Percentiles rank a stretch among this genome's conserved stretches.
Evolutionary conservation across 2,113 vertebrate species (phyloP).

Genomic region (Microcebus tavaratra): DNA sequence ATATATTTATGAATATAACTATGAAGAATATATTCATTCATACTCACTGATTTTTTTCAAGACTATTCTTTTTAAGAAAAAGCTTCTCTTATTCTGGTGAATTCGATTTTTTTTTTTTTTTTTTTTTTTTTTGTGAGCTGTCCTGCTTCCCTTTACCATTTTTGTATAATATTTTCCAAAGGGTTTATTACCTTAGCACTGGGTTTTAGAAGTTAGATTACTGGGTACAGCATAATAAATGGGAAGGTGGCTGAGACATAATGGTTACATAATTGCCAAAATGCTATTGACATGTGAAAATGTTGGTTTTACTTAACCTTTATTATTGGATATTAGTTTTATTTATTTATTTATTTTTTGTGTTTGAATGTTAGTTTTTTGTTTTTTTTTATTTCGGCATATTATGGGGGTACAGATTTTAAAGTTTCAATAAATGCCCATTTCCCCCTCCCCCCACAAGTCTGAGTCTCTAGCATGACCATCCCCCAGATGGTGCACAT

Average conservation of each 20-base stretch:
- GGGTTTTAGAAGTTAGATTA: background rate
- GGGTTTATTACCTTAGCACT: background rate
- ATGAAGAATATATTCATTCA: background rate
- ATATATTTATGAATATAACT: background rate
- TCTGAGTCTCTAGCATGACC: too few relatives aligned
- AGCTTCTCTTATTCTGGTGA: background rate
- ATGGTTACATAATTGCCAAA: background rate
- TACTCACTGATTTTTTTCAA: background rate
- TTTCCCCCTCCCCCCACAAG: too few relatives aligned
- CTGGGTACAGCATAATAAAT: background rate
- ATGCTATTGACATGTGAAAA: background rate
- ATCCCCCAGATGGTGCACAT: too few relatives aligned
- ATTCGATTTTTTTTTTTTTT: background rate
- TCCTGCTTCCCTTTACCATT: background rate
- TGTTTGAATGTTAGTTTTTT: too few relatives aligned
- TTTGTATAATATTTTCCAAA: background rate
- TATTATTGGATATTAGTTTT: slow-evolving; percentile 24
- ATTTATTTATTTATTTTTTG: background rate
- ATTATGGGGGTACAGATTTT: too few relatives aligned
- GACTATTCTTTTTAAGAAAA: background rate
- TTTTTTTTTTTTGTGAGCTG: background rate
- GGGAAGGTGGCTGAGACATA: background rate
- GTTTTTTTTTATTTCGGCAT: too few relatives aligned
- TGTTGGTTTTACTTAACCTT: background rate
- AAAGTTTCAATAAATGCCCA: too few relatives aligned